A percentile compares a stretch with the other conserved stretches of the same genome.
These are phyloP conservation scores for Squalus acanthias DNA, from an alignment of 2,797 vertebrate genomes.

Conservation along the genomic window DNA sequence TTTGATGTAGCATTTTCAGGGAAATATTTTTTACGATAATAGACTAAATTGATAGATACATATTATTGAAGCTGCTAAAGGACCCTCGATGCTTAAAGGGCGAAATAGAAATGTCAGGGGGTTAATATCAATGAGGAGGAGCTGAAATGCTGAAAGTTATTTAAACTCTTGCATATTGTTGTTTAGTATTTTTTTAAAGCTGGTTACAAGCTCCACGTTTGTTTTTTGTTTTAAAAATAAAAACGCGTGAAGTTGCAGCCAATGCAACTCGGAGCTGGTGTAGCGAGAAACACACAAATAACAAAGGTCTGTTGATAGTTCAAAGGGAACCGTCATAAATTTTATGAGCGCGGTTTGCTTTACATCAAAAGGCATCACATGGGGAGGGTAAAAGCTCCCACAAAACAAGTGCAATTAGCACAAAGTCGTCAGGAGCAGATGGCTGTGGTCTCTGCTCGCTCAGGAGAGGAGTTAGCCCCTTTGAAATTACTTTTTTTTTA, in stretches of 20 bases:
- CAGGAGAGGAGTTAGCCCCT: background rate
- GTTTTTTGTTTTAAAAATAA: background rate
- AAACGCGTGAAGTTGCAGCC: constrained; percentile 17
- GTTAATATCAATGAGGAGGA: background rate
- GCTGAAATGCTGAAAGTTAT: background rate
- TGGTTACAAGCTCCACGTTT: background rate
- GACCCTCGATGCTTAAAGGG: background rate
- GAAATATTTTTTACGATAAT: background rate
- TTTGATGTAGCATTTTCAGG: background rate
- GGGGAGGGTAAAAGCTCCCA: constrained; percentile 61
- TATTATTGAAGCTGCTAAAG: background rate
- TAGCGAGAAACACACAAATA: background rate
- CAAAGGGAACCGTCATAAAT: constrained; percentile 21
- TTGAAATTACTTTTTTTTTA: constrained; percentile 12
- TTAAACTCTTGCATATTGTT: background rate
- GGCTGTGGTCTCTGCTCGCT: constrained; percentile 42
- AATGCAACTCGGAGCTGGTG: background rate
- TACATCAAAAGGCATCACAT: constrained; percentile 63
- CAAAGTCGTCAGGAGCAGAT: constrained; percentile 63
- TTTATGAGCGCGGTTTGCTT: background rate
- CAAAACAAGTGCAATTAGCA: constrained; percentile 57
- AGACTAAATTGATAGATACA: background rate
- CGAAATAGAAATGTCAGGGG: background rate
- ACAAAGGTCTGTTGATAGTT: background rate
- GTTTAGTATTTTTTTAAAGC: background rate